A percentile compares a stretch with the other conserved stretches of the same genome.
phyloP scores from a whole-genome alignment of 2,888 invertebrate genomes.

The Chorisops tibialis region DNA sequence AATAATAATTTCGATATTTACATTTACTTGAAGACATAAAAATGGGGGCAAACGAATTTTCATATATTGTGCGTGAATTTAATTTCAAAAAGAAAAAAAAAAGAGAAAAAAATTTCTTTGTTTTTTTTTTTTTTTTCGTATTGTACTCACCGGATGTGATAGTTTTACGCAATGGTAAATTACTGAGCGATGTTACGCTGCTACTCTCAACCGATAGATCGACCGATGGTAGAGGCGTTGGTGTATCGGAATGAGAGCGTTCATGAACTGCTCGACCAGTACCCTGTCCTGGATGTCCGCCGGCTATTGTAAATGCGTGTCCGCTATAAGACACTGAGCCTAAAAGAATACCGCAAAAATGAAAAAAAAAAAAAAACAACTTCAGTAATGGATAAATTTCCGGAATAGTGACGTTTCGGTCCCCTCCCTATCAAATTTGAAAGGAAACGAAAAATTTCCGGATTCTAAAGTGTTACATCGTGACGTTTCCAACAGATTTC shows the following conservation, averaged over 20 bases:
- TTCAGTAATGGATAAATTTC: no score
- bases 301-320: slow-evolving; percentile 31
- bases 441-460: no score
- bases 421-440: no score
- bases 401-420: no score
- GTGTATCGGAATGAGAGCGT: slow-evolving; percentile 85
- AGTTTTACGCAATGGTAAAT: slow-evolving; percentile 83
- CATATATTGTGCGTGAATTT: not conserved
- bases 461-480: no score
- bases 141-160: slow-evolving; percentile 61
- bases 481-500: no score
- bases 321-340: slow-evolving; percentile 34
- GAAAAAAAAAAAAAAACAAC: no score
- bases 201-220: slow-evolving; percentile 93
- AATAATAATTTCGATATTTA: no score
- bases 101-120: not conserved
- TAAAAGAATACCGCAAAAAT: slow-evolving; percentile 4
- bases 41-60: no score
- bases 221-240: slow-evolving; percentile 77
- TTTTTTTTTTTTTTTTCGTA: not conserved
- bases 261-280: slow-evolving; percentile 69
- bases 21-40: no score
- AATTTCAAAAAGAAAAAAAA: not conserved
- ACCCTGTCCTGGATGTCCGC: not conserved
- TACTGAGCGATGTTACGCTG: slow-evolving; percentile 89